Evolutionary conservation across 1,140 invertebrate genomes (phyloP), one percentile per base, ranked within the genome.

Genomic region (Hetaerina americana): DNA sequence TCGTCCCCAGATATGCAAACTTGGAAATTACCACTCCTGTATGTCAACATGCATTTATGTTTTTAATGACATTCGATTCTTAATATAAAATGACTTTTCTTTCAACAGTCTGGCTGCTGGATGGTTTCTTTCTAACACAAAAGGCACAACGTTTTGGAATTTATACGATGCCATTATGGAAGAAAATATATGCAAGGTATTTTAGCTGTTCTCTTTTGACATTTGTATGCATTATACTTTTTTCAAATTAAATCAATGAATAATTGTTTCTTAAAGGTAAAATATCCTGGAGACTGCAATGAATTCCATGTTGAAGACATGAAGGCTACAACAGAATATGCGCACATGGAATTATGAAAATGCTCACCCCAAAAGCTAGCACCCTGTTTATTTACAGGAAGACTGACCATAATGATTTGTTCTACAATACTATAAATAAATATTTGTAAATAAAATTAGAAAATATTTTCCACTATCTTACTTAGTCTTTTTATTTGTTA

Each of bases 251-350:
- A 67, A 72, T 73, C 71, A 28, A n/a, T 29, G n/a, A n/a, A n/a
- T n/a, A 71, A 66, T 66, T 70, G 80, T 82, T 75, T 70, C 69
- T 77, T 80, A n/a, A 81, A 93, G 90, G 83, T 80, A 0, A 88
- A 86, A 75, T 92, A 88, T 77, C 87, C 88, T 72, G 87, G 86
- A 0, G 85, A 90, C 69, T 92, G 91, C 76, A 84, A 84, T 27
- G 84, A 86, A 1, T 93, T 91, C 81, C 89, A 92, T 76, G 87
- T 90, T 78, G 90, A 92, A 78, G 91, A 93, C 80, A 80, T 89
- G 26, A 88, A 87, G 84, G 90, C 90, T 22, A 92, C 89, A 26
- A 91, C 90, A 27, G 91, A 92, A 83, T 90, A 88, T 71, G 84
- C 87, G 75, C 91, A 92, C 78, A 92, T 84, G 78, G 91, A 92